phyloP scores from a whole-genome alignment of 2,113 vertebrate species.

The Oophaga pumilio region DNA sequence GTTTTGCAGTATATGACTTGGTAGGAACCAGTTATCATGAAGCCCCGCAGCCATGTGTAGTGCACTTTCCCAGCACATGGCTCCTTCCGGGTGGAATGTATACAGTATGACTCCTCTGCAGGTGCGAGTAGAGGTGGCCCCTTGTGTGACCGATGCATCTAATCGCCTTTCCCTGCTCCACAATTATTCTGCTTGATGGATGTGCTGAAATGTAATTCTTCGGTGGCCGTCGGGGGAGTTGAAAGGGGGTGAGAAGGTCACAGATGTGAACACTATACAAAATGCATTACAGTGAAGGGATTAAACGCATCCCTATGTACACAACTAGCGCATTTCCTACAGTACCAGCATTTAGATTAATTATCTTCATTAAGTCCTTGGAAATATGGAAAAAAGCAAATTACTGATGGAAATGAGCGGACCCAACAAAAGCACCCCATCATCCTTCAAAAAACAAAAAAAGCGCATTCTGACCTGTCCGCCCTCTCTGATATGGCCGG shows the following conservation, averaged over 20 bases:
- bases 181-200: conserved; percentile 46
- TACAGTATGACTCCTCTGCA: conserved; percentile 8
- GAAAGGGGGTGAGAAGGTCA: conserved; percentile 35
- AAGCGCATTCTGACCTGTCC: not conserved
- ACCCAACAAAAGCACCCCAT: not conserved
- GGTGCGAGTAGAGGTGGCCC: conserved; percentile 44
- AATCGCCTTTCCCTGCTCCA: conserved; percentile 4
- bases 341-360: conserved; percentile 28
- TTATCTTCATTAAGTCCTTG: conserved; percentile 18
- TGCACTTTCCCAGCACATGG: not conserved
- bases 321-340: conserved; percentile 42
- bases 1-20: conserved; percentile 11
- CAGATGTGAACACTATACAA: conserved; percentile 30
- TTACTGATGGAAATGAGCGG: conserved; percentile 12
- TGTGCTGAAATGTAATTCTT: conserved; percentile 40
- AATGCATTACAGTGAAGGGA: conserved; percentile 18
- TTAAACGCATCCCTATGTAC: conserved; percentile 17
- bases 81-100: not conserved
- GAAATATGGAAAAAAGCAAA: conserved; percentile 12
- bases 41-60: conserved; percentile 14
- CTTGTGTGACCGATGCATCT: conserved; percentile 33
- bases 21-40: not conserved
- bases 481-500: not conserved
- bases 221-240: conserved; percentile 29
- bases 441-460: not conserved